Evolutionary conservation across 2,888 invertebrate species (phyloP), one percentile per base, ranked within the genome.

Genomic region (Pinctada fucata): DNA sequence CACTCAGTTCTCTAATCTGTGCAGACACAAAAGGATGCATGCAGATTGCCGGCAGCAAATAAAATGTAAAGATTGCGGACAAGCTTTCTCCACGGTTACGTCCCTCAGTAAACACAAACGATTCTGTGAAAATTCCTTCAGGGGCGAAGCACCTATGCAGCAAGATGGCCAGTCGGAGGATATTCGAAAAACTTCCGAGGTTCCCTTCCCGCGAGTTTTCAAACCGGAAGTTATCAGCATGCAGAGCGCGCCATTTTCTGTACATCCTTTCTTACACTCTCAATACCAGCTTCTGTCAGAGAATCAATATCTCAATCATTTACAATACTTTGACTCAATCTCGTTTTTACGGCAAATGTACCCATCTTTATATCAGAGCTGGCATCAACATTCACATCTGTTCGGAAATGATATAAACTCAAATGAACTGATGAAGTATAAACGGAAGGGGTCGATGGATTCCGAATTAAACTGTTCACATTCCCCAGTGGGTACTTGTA

Each of bases 21-120:
- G 99, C 92, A 96, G 99, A 13, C 99, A 99, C 94, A 98, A 97
- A 92, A 97, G 99, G 78, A 99, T 99, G 97, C 99, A 99, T 94
- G 96, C 96, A 76, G 96, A 97, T 91, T 99, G 99, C 93, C 96
- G 97, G 89, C 96, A 96, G 93, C 96, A 92, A 86, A 97, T 97
- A 90, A 97, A 97, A 94, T 99, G 99, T 93, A 95, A 94, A 89
- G 97, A 98, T 94, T 99, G 99, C 92, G 96, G 96, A 48, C 97
- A 98, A 91, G 96, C 96, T 52, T 99, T 99, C 93, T 96, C 96
- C 78, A 97, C 98, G 0, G 96, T 96, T 78, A 97, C 97, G 2
- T 97, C 97, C 49, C 94, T 99, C 70, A 95, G 97, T 84, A 99
- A 99, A 91, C 99, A 99, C 93, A 97, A 98, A 93, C 94, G 98